These are phyloP conservation scores for Polyommatus iphigenia DNA, from an alignment of 2,888 invertebrate species.

Conservation along the genomic window DNA sequence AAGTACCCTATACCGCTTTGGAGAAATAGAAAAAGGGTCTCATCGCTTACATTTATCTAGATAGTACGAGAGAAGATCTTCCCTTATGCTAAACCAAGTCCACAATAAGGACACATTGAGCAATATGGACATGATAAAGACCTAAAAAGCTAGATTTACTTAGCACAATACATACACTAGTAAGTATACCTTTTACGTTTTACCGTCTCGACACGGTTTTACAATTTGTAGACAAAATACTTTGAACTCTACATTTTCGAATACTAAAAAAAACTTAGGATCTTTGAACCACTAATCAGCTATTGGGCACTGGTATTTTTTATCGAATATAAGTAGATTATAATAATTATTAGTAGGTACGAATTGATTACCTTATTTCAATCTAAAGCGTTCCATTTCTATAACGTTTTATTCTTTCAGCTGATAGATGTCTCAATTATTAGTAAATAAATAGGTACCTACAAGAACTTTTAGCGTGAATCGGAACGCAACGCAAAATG, in stretches of 20 bases:
- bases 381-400: background rate
- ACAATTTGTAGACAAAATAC: slow-evolving; percentile 3
- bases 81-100: slow-evolving; percentile 70
- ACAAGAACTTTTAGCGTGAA: slow-evolving; percentile 4
- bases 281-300: background rate
- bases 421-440: background rate
- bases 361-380: background rate
- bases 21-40: slow-evolving; percentile 69
- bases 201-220: background rate
- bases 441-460: background rate
- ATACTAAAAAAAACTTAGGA: slow-evolving; percentile 1
- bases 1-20: slow-evolving; percentile 79
- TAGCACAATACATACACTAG: slow-evolving; percentile 43
- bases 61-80: slow-evolving; percentile 42
- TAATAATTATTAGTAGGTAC: background rate
- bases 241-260: background rate
- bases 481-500: slow-evolving; percentile 11
- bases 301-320: background rate
- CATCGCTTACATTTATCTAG: slow-evolving; percentile 43
- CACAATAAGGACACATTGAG: slow-evolving; percentile 69
- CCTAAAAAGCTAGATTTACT: slow-evolving; percentile 53
- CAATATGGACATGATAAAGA: slow-evolving; percentile 72
- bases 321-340: background rate
- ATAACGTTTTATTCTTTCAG: background rate
- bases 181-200: slow-evolving; percentile 33